phyloP scores from a whole-genome alignment of 2,113 vertebrate species.

The Aegypius monachus region DNA sequence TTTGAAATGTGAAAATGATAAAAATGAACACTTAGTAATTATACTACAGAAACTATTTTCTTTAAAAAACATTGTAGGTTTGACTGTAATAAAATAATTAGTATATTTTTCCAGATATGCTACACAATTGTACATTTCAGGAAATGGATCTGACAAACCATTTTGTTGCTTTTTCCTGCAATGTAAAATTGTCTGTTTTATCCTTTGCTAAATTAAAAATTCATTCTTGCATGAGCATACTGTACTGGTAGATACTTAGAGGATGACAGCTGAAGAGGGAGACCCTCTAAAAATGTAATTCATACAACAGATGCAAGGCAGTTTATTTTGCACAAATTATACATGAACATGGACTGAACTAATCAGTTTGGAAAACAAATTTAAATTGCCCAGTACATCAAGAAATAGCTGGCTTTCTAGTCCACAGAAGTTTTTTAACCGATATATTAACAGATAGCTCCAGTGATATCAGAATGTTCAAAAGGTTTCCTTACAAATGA shows the following conservation, averaged over 20 bases:
- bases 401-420: not conserved
- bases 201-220: constrained; percentile 48
- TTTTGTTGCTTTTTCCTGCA: constrained; percentile 31
- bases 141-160: not conserved
- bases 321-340: not conserved
- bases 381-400: not conserved
- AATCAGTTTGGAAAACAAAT: not conserved
- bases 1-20: not conserved
- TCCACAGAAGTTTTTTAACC: not conserved
- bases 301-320: not conserved
- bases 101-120: not conserved
- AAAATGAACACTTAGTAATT: not conserved
- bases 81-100: not conserved
- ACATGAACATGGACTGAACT: not conserved
- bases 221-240: not conserved
- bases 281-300: not conserved
- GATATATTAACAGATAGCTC: not conserved
- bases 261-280: not conserved
- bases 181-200: constrained; percentile 11
- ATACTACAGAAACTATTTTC: not conserved
- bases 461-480: not conserved
- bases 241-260: not conserved
- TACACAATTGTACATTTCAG: not conserved
- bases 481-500: not conserved
- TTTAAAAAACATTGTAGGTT: not conserved